Evolutionary conservation across 2,113 vertebrate genomes (phyloP).

Genomic region (Pogonocichla stellata): DNA sequence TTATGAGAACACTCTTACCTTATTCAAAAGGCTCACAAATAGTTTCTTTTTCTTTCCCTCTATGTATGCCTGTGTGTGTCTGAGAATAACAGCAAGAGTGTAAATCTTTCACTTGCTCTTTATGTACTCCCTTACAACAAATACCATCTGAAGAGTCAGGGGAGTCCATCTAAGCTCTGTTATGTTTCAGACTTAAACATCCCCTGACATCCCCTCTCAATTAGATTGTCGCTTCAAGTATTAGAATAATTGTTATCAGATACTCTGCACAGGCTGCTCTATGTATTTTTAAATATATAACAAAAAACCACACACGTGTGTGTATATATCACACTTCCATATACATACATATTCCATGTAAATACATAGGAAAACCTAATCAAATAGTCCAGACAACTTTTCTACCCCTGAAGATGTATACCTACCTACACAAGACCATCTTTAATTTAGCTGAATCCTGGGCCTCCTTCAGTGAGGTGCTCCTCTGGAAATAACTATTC

Average conservation of each 20-base stretch:
- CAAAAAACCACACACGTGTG: not conserved
- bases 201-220: not conserved
- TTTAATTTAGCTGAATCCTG: not conserved
- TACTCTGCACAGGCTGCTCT: not conserved
- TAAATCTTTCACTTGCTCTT: not conserved
- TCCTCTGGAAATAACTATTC: not conserved
- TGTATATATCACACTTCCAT: not conserved
- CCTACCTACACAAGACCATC: not conserved
- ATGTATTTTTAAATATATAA: not conserved
- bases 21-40: slow-evolving; percentile 45
- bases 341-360: too few species aligned
- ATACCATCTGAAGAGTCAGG: not conserved
- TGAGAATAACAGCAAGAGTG: not conserved
- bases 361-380: not conserved
- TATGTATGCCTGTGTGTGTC: not conserved
- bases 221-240: not conserved
- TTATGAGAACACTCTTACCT: slow-evolving; percentile 1
- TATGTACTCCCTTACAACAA: not conserved
- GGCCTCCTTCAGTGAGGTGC: not conserved
- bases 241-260: not conserved
- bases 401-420: not conserved
- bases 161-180: not conserved
- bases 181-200: not conserved
- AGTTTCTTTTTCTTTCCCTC: not conserved
- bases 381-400: not conserved